Evolutionary conservation across 2,113 vertebrate species (phyloP).

Genomic region (Asarcornis scutulata): DNA sequence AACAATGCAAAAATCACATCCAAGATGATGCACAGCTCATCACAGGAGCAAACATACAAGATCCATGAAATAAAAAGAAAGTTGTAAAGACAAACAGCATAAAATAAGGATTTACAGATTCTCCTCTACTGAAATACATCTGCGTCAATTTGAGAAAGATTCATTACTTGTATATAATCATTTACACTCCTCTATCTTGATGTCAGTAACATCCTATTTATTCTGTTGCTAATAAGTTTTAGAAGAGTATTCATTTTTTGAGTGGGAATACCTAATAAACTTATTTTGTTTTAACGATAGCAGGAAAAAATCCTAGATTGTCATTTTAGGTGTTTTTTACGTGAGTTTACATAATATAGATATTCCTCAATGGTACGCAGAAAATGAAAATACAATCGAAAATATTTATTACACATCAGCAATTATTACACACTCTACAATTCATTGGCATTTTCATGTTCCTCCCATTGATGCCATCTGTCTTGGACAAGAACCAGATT

Average conservation of each 20-base stretch:
- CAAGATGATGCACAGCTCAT: not conserved
- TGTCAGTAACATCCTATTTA: not conserved
- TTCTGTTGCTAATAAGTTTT: not conserved
- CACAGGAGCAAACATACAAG: not conserved
- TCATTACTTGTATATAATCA: not conserved
- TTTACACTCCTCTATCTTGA: not conserved
- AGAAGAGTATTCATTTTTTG: not conserved
- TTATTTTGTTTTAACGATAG: not conserved
- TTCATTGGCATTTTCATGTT: not conserved
- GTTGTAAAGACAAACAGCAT: not conserved
- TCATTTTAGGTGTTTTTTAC: not conserved
- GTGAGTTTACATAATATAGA: not conserved
- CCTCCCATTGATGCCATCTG: fast-evolving
- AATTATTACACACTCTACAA: not conserved
- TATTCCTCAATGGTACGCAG: not conserved
- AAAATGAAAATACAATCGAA: not conserved
- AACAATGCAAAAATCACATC: not conserved
- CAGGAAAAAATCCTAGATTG: not conserved
- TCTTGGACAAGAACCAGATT: not conserved
- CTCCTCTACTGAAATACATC: not conserved
- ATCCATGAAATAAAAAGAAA: not conserved
- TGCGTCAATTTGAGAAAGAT: not conserved
- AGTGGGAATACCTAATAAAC: not conserved
- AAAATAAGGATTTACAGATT: not conserved
- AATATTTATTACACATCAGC: not conserved